Conservation (phyloP, 2,797 vertebrate species). For the Perodicticus potto region DNA sequence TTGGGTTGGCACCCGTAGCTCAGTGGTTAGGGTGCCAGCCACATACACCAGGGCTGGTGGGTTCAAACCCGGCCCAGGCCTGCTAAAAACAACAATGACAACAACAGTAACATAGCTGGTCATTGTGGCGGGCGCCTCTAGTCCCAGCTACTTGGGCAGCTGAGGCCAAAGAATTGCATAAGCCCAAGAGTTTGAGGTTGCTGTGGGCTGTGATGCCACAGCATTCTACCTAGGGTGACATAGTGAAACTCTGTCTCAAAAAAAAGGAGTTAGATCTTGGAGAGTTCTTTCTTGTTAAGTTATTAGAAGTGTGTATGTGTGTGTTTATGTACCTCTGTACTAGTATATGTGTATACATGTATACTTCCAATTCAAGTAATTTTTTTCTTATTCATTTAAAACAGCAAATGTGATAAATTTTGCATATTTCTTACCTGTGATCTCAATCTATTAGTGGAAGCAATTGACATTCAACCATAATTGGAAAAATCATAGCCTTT, state of each 20-base stretch:
- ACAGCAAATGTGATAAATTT: background rate
- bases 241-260: too few relatives aligned
- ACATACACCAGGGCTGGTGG: too few relatives aligned
- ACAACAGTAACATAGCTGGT: too few relatives aligned
- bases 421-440: background rate
- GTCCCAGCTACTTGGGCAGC: too few relatives aligned
- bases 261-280: background rate
- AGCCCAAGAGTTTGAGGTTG: too few relatives aligned
- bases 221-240: too few relatives aligned
- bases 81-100: too few relatives aligned
- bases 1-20: background rate
- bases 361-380: background rate
- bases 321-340: background rate
- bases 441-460: background rate
- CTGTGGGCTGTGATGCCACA: too few relatives aligned
- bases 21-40: too few relatives aligned
- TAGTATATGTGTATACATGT: background rate
- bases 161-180: too few relatives aligned
- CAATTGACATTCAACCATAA: background rate
- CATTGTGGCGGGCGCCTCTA: too few relatives aligned
- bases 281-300: background rate
- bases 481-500: background rate
- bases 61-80: too few relatives aligned
- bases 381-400: background rate
- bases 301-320: rapidly evolving